Conservation (phyloP, 2,797 vertebrate species). For the Petrocephalus schoutedeni region DNA sequence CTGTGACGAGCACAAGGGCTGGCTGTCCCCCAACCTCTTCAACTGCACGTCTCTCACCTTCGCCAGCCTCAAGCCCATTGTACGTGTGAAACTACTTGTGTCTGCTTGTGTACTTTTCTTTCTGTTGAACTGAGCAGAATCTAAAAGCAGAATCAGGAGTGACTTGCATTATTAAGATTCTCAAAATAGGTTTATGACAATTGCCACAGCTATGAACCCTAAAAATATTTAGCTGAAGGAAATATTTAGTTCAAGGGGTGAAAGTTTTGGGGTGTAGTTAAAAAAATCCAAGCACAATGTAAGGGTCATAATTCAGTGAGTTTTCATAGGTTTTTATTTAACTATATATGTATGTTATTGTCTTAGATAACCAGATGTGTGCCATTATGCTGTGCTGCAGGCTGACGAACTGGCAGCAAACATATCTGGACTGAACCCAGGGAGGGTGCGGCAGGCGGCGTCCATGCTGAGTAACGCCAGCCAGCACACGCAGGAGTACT, state of each 20-base stretch:
- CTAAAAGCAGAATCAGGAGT: background rate
- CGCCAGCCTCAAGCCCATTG: constrained; percentile 74
- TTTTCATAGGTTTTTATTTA: background rate
- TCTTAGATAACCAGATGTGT: background rate
- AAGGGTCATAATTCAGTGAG: background rate
- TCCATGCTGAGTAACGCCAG: constrained; percentile 79
- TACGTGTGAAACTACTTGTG: constrained; percentile 58
- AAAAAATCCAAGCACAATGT: background rate
- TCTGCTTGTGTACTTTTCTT: background rate
- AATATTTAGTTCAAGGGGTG: background rate
- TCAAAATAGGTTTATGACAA: background rate
- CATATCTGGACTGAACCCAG: constrained; percentile 65
- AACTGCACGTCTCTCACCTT: constrained; percentile 86
- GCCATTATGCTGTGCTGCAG: constrained; percentile 45
- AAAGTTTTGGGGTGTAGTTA: background rate
- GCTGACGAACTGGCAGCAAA: constrained; percentile 72
- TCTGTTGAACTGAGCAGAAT: background rate
- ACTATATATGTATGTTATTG: background rate
- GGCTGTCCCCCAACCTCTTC: constrained; percentile 89
- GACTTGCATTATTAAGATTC: background rate
- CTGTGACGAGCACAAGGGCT: constrained; percentile 93
- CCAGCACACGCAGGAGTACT: constrained; percentile 61
- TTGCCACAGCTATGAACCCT: background rate
- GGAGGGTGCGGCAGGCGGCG: constrained; percentile 65
- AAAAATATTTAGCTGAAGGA: background rate